Evolutionary conservation across 2,888 invertebrate genomes (phyloP).

Genomic region (Protonemura montana): DNA sequence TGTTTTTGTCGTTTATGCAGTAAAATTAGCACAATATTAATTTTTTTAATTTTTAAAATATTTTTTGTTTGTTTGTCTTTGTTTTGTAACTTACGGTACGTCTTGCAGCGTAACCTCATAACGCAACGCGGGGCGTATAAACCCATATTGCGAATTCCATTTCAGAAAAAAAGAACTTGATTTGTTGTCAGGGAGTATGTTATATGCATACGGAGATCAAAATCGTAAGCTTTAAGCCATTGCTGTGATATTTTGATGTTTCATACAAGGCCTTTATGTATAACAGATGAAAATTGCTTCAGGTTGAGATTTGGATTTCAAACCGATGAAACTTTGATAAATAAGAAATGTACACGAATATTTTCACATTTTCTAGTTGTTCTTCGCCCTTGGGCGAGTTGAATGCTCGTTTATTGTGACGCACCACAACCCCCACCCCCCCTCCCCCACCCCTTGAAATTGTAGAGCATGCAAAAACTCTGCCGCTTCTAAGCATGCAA

Average conservation of each 20-base stretch:
- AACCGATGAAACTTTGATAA: constrained; percentile 35
- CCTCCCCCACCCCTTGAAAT: not conserved
- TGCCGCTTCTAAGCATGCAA: not conserved
- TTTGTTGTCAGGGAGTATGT: not conserved
- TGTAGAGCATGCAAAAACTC: not conserved
- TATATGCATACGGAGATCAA: constrained; percentile 18
- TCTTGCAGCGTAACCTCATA: not conserved
- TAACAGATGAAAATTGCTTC: constrained; percentile 27
- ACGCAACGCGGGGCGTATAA: not conserved
- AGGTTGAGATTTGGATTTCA: constrained; percentile 30
- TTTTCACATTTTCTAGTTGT: constrained; percentile 35
- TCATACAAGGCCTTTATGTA: not conserved
- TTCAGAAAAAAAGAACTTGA: constrained; percentile 17
- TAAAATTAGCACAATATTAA: no score
- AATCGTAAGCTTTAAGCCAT: constrained; percentile 37
- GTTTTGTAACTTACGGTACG: no score
- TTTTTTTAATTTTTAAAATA: no score
- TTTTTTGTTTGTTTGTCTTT: no score
- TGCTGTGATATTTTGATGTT: constrained; percentile 25
- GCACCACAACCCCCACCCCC: not conserved
- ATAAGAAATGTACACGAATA: constrained; percentile 29
- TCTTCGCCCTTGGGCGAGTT: constrained; percentile 4
- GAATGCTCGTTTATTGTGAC: not conserved
- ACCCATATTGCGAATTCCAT: constrained; percentile 40
- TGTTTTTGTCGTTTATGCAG: no score